Conservation (phyloP, 2,888 invertebrate genomes). For the Cerastoderma edule region DNA sequence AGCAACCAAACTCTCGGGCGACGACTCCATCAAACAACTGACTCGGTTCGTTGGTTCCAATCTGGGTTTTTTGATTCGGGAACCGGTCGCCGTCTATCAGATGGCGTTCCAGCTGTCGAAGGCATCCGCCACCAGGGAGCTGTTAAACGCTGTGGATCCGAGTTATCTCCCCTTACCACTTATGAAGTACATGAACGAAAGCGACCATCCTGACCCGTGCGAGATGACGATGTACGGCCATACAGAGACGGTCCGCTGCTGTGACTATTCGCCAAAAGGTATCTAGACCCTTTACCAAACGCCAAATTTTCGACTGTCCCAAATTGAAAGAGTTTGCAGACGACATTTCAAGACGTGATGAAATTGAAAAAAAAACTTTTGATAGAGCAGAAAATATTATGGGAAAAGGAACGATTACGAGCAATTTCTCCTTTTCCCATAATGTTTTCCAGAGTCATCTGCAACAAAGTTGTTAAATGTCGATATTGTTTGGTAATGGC, state of each 20-base stretch:
- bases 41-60: constrained; percentile 57
- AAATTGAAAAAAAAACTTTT: no score
- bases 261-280: constrained; percentile 55
- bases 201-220: constrained; percentile 51
- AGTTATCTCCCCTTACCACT: constrained; percentile 34
- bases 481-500: no score
- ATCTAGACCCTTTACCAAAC: background rate
- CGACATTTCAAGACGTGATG: no score
- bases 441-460: no score
- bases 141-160: constrained; percentile 21
- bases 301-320: no score
- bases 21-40: constrained; percentile 41
- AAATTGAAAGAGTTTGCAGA: no score
- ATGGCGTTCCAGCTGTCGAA: constrained; percentile 46
- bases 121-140: constrained; percentile 22
- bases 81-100: constrained; percentile 50
- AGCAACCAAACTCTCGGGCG: constrained; percentile 47
- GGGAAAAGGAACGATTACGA: no score
- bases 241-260: constrained; percentile 49
- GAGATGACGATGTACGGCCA: constrained; percentile 60
- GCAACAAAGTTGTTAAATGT: no score
- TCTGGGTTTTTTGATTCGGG: constrained; percentile 48
- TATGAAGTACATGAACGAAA: constrained; percentile 45
- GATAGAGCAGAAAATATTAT: no score
- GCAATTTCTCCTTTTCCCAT: no score